Conservation (phyloP, 2,797 vertebrate genomes). For the Channallabes apus region DNA sequence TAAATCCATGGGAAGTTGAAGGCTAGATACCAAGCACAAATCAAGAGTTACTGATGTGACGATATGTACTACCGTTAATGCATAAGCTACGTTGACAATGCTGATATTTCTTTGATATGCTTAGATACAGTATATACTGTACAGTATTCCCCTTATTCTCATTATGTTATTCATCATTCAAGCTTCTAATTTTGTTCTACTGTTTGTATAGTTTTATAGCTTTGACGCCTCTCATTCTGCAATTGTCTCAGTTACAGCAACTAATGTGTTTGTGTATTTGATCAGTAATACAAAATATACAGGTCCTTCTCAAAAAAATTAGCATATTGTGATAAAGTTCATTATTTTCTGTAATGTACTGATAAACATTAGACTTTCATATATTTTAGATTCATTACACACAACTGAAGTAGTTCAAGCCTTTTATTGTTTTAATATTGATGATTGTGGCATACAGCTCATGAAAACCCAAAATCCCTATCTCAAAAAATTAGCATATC, state of each 20-base stretch:
- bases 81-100: background rate
- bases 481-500: too few relatives aligned
- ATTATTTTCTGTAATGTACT: too few relatives aligned
- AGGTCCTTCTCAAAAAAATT: too few relatives aligned
- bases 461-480: too few relatives aligned
- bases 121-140: background rate
- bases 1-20: slow-evolving; percentile 34
- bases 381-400: too few relatives aligned
- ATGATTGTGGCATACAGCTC: too few relatives aligned
- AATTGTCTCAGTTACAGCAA: background rate
- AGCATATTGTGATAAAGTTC: too few relatives aligned
- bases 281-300: background rate
- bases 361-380: too few relatives aligned
- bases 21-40: slow-evolving; percentile 25
- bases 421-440: too few relatives aligned
- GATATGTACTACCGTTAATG: background rate
- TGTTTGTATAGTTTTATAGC: background rate
- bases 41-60: background rate
- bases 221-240: background rate
- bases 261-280: background rate
- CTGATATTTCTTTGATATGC: background rate
- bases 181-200: background rate
- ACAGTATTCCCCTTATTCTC: background rate
- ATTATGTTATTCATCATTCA: background rate
- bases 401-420: too few relatives aligned